phyloP scores from a whole-genome alignment of 2,888 invertebrate species.

The Pterostichus niger region DNA sequence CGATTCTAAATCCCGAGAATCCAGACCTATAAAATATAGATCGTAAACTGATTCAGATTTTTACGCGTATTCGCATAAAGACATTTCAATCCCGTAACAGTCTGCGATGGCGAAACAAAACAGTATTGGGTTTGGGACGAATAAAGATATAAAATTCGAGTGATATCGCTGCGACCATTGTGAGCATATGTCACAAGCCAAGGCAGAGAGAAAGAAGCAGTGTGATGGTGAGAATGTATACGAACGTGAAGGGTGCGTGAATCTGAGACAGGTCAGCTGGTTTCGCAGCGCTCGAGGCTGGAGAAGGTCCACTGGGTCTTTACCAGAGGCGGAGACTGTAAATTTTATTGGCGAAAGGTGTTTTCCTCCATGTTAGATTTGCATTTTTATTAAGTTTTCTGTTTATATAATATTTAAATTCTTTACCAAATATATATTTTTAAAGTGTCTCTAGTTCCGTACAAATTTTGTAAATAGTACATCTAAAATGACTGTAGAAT shows the following conservation, averaged over 20 bases:
- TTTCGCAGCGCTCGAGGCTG: neutral
- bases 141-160: constrained; percentile 44
- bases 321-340: neutral
- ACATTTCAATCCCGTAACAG: constrained; percentile 47
- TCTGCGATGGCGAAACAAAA: constrained; percentile 14
- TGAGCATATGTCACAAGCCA: constrained; percentile 44
- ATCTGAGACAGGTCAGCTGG: neutral
- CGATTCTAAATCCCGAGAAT: neutral
- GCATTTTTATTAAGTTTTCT: neutral
- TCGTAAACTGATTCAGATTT: constrained; percentile 63
- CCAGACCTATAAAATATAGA: neutral
- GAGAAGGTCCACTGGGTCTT: neutral
- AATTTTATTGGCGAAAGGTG: neutral
- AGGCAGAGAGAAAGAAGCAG: neutral
- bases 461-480: too few relatives aligned
- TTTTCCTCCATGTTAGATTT: neutral
- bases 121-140: constrained; percentile 7
- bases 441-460: too few relatives aligned
- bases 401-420: too few relatives aligned
- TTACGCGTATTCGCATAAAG: constrained; percentile 52
- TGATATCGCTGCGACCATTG: constrained; percentile 25
- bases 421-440: neutral
- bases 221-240: neutral
- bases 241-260: constrained; percentile 10
- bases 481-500: too few relatives aligned